A percentile compares a stretch with the other conserved stretches of the same genome.
phyloP scores from a whole-genome alignment of 2,797 vertebrate genomes.

The Poecilia gillii region DNA sequence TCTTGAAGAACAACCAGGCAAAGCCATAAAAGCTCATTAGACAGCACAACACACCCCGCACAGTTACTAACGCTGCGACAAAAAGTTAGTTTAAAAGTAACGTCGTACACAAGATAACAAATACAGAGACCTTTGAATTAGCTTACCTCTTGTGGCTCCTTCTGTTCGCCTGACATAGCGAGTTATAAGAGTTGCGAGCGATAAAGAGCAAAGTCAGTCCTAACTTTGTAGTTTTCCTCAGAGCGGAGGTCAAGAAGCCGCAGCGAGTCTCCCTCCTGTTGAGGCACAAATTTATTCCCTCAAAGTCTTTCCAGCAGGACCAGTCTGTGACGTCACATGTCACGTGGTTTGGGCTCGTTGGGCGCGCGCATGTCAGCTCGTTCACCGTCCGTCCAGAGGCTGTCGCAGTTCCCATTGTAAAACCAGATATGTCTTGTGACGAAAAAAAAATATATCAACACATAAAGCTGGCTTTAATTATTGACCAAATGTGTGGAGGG shows the following conservation, averaged over 20 bases:
- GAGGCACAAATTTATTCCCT: slow-evolving; percentile 65
- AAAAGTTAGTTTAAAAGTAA: slow-evolving; percentile 13
- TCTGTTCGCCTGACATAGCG: slow-evolving; percentile 68
- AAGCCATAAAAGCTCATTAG: neutral
- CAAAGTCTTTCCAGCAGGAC: slow-evolving; percentile 65
- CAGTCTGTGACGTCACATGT: slow-evolving; percentile 71
- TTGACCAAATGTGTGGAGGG: neutral
- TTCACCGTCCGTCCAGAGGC: neutral
- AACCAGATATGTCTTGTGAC: neutral
- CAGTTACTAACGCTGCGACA: neutral
- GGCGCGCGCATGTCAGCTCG: neutral
- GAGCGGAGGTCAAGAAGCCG: slow-evolving; percentile 68
- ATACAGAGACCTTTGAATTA: neutral
- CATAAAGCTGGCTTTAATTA: neutral
- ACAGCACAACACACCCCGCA: slow-evolving; percentile 2
- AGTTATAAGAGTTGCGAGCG: neutral
- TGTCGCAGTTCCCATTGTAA: neutral
- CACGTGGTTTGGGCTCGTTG: slow-evolving; percentile 64
- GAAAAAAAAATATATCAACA: neutral
- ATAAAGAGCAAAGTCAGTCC: slow-evolving; percentile 14
- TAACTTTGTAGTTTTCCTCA: slow-evolving; percentile 69
- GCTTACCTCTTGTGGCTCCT: slow-evolving; percentile 67
- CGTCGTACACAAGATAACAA: neutral
- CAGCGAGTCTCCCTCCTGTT: slow-evolving; percentile 56
- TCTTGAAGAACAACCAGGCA: neutral